These are phyloP conservation scores for Drosophila sordidula DNA, from an alignment of 2,888 invertebrate genomes.

Conservation along the genomic window DNA sequence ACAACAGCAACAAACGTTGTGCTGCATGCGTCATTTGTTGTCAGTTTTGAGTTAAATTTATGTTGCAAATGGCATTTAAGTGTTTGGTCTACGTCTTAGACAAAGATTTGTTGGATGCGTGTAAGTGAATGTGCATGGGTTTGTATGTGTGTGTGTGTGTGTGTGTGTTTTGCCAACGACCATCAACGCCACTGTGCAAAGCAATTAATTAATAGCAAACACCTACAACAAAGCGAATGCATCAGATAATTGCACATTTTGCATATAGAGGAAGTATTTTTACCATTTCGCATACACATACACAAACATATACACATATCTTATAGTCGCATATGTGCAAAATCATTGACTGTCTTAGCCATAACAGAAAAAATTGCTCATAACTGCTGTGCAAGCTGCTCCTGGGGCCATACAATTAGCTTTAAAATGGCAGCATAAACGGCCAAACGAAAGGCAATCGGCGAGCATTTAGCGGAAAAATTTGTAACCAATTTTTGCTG, in stretches of 20 bases:
- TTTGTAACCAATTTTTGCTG: conserved; percentile 6
- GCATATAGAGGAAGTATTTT: conserved; percentile 37
- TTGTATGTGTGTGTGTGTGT: conserved; percentile 5
- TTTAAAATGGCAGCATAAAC: conserved; percentile 50
- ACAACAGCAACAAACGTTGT: background rate
- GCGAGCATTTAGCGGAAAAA: conserved; percentile 26
- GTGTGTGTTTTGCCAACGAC: conserved; percentile 9
- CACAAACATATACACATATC: background rate
- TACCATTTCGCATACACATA: background rate
- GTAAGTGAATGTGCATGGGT: background rate
- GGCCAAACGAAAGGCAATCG: conserved; percentile 25
- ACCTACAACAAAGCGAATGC: conserved; percentile 55
- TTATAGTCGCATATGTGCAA: conserved; percentile 6
- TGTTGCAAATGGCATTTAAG: conserved; percentile 68
- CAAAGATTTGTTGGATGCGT: conserved; percentile 29
- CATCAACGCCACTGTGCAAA: conserved; percentile 28
- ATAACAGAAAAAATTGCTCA: conserved; percentile 33
- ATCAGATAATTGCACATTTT: conserved; percentile 30
- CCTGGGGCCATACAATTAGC: conserved; percentile 62
- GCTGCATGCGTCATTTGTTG: conserved; percentile 52
- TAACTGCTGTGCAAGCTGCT: conserved; percentile 8
- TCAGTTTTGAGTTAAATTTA: conserved; percentile 66
- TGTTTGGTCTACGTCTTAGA: conserved; percentile 26
- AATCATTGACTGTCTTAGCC: conserved; percentile 26
- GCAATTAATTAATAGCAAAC: conserved; percentile 70